phyloP scores from a whole-genome alignment of 2,888 invertebrate genomes.

The Arrhopalites spinosus region DNA sequence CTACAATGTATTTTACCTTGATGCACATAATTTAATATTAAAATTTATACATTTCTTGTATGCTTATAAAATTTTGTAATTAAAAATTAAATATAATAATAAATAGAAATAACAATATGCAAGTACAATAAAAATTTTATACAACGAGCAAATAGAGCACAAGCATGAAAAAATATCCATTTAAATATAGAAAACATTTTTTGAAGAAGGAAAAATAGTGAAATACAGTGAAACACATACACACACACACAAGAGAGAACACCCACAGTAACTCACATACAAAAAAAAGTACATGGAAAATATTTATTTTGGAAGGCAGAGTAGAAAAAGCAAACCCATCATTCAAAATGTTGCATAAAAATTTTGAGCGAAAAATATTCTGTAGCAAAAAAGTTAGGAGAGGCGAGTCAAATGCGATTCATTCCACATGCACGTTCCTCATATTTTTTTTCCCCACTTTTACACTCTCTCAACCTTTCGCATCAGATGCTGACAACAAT shows the following conservation, averaged over 20 bases:
- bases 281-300: background rate
- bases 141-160: background rate
- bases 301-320: too few relatives aligned
- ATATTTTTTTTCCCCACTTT: constrained; percentile 4
- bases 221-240: background rate
- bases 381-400: background rate
- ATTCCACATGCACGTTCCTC: constrained; percentile 26
- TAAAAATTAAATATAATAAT: too few relatives aligned
- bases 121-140: background rate
- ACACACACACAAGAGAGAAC: background rate
- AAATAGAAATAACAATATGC: background rate
- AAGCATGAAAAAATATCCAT: background rate
- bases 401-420: constrained; percentile 22
- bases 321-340: constrained; percentile 5
- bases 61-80: too few relatives aligned
- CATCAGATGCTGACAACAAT: constrained; percentile 13
- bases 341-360: constrained; percentile 15
- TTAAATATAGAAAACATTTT: background rate
- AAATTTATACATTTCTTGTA: too few relatives aligned
- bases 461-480: constrained; percentile 2
- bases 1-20: too few relatives aligned
- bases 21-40: too few relatives aligned
- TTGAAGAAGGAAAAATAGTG: background rate
- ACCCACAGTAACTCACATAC: background rate
- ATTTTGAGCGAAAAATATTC: background rate